phyloP scores from a whole-genome alignment of 1,140 invertebrate species.

The Venustaconcha ellipsiformis region DNA sequence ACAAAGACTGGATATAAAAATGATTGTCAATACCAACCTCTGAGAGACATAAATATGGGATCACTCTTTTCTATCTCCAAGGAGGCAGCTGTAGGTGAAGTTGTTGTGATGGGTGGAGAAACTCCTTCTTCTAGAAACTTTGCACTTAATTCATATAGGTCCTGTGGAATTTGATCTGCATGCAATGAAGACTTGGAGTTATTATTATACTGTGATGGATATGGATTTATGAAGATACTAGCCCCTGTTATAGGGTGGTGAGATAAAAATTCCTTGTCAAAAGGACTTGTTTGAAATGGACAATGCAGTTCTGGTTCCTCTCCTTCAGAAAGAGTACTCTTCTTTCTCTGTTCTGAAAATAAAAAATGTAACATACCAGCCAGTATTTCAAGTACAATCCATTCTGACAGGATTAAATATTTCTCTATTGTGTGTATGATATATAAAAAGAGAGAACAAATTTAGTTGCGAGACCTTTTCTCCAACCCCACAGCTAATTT shows the following conservation, averaged over 20 bases:
- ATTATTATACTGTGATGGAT: conserved; percentile 39
- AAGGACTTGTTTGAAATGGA: conserved; percentile 43
- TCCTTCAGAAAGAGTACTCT: conserved; percentile 43
- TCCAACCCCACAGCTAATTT: too few species aligned
- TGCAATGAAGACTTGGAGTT: conserved; percentile 22
- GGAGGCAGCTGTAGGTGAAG: too few species aligned
- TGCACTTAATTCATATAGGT: conserved; percentile 36
- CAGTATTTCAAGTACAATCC: too few species aligned
- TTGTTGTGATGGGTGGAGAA: too few species aligned
- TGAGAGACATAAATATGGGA: conserved; percentile 48
- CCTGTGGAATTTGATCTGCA: conserved; percentile 23
- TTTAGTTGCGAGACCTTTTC: too few species aligned
- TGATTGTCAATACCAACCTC: conserved; percentile 35
- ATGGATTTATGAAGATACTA: conserved; percentile 36
- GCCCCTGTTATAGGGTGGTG: conserved; percentile 26
- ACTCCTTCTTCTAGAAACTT: conserved; percentile 37
- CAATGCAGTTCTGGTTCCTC: conserved; percentile 45
- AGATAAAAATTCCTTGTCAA: conserved; percentile 34
- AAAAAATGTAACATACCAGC: background rate
- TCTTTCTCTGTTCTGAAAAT: conserved; percentile 43
- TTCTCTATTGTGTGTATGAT: too few species aligned
- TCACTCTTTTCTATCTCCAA: conserved; percentile 10
- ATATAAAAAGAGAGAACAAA: too few species aligned
- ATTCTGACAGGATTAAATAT: too few species aligned
- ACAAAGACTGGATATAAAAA: background rate